Conservation (phyloP, 2,797 vertebrate species). For the Chiloscyllium punctatum region DNA sequence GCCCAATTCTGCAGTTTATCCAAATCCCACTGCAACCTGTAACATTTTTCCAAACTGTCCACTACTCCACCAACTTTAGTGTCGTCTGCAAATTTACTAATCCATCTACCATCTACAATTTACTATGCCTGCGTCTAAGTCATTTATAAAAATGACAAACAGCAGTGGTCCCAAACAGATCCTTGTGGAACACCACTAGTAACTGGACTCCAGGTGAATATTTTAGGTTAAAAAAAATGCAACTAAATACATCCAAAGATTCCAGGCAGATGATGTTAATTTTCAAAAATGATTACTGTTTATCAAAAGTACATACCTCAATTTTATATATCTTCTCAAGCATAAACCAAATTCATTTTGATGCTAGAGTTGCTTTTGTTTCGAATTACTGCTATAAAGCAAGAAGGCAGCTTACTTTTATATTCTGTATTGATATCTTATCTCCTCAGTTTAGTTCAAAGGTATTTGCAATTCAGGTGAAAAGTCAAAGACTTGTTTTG, state of each 20-base stretch:
- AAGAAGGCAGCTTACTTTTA: background rate
- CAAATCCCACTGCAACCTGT: too few species aligned
- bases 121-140: too few species aligned
- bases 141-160: too few species aligned
- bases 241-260: background rate
- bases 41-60: too few species aligned
- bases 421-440: background rate
- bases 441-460: background rate
- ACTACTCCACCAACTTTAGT: too few species aligned
- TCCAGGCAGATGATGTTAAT: background rate
- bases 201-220: too few species aligned
- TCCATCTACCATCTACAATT: too few species aligned
- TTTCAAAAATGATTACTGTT: background rate
- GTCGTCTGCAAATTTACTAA: too few species aligned
- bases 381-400: background rate
- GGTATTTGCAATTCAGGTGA: constrained; percentile 13
- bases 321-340: background rate
- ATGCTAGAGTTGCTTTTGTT: background rate
- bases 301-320: background rate
- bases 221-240: background rate
- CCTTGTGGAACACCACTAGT: too few species aligned
- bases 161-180: too few species aligned
- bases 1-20: too few species aligned
- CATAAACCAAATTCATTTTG: background rate
- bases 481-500: background rate